These are phyloP conservation scores for Heterodera carotae DNA, from an alignment of 1,140 invertebrate genomes.

Conservation along the genomic window DNA sequence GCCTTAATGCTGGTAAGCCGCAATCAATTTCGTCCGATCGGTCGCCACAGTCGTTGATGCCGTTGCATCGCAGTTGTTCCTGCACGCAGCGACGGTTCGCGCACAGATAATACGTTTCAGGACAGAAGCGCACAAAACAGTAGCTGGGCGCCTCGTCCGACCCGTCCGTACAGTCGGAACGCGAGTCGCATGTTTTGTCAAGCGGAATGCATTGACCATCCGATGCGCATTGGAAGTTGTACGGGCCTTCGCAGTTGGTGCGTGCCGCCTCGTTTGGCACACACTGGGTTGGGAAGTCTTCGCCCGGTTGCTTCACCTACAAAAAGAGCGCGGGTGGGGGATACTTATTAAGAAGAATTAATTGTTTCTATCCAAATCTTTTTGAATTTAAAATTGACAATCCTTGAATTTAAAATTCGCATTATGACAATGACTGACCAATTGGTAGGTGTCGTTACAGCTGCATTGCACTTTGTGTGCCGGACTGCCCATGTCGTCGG, in stretches of 20 bases:
- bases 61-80: slow-evolving; percentile 69
- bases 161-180: slow-evolving; percentile 89
- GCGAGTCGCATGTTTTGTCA: slow-evolving; percentile 76
- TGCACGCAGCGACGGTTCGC: slow-evolving; percentile 79
- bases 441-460: slow-evolving; percentile 76
- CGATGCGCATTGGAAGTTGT: slow-evolving; percentile 68
- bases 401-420: slow-evolving; percentile 36
- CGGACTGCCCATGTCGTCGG: slow-evolving; percentile 66
- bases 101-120: slow-evolving; percentile 71
- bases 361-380: no score
- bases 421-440: slow-evolving; percentile 77
- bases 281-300: slow-evolving; percentile 62
- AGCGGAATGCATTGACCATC: slow-evolving; percentile 70
- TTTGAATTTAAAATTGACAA: background rate
- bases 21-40: slow-evolving; percentile 89
- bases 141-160: slow-evolving; percentile 89
- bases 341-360: background rate
- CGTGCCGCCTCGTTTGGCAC: slow-evolving; percentile 78
- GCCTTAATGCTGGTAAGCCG: slow-evolving; percentile 48
- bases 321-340: background rate
- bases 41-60: slow-evolving; percentile 85
- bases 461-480: slow-evolving; percentile 55
- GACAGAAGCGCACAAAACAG: slow-evolving; percentile 72
- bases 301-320: slow-evolving; percentile 68
- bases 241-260: slow-evolving; percentile 67